Conservation (phyloP, 1,140 invertebrate species). For the Heliconius himera region DNA sequence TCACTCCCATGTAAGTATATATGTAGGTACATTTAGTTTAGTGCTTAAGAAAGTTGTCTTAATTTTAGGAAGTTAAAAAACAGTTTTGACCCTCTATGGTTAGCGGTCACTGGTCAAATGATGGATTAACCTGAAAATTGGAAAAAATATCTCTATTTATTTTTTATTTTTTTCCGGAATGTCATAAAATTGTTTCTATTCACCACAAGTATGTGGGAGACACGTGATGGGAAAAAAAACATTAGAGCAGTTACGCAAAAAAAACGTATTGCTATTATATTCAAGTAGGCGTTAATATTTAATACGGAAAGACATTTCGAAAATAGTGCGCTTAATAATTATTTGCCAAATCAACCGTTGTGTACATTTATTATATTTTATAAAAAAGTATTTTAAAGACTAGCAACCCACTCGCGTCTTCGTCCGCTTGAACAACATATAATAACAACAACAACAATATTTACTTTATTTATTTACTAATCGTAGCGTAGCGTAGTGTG, state of each 20-base stretch:
- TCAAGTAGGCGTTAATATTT: slow-evolving; percentile 4
- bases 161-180: neutral
- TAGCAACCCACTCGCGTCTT: no score
- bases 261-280: neutral
- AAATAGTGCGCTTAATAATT: neutral
- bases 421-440: no score
- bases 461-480: no score
- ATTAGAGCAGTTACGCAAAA: neutral
- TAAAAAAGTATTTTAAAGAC: neutral
- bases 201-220: neutral
- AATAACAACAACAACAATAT: no score
- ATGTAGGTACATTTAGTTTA: no score
- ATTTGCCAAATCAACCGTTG: neutral
- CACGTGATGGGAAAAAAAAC: neutral
- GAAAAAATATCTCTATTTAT: neutral
- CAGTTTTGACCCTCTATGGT: no score
- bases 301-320: neutral
- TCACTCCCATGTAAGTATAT: no score
- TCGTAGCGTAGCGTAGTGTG: no score
- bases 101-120: no score
- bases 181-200: neutral
- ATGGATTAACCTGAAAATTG: neutral
- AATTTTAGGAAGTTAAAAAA: no score
- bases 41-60: no score
- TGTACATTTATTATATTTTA: neutral